Evolutionary conservation across 2,113 vertebrate genomes (phyloP), one percentile per base, ranked within the genome.

Genomic region (Gymnocephalus cernua): DNA sequence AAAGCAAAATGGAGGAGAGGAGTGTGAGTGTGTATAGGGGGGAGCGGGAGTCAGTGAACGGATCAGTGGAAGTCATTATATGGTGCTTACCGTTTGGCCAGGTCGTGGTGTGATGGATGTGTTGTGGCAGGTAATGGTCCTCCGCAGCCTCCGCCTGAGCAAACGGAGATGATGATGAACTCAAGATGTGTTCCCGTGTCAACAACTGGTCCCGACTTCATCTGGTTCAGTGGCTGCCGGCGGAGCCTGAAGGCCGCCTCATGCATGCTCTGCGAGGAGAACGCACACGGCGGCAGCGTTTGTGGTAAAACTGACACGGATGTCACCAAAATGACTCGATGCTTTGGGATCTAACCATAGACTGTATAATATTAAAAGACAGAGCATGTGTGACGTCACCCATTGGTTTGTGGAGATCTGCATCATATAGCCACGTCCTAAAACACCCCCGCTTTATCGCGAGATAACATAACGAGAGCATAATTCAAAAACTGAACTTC

Each of bases 51-150:
- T 79, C 84, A 85, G 80, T 69, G 86, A 85, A 74, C 8, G 81
- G 85, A 92, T 89, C 89, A 89, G 86, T 89, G 89, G 84, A 65
- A 85, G 88, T 89, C 84, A 85, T 92, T 92, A 88, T 87, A 67
- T 70, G 80, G 84, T 76, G 82, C 86, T 91, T 85, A 88, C 74
- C 65, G 57, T 89, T 69, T 87, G 91, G 84, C 82, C 86, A 53
- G 87, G 86, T 88, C 87, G 69, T 1, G 5, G 71, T 6, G 77
- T 89, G 89, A 89, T 84, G 74, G 84, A 91, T 87, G 86, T 48
- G 86, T 50, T 70, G 85, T 79, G 85, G 79, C 85, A 83, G 76
- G 85, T 85, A 88, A 90, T 76, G 85, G 72, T 77, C 73, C 64
- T 84, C 48, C 58, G 75, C 80, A n/a, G 65, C 77, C 68, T 82